Percentiles rank a stretch among this genome's conserved stretches.
Conservation (phyloP, 30 jellyfish, hydroid and myxozoan species). For the Pelagia noctiluca region DNA sequence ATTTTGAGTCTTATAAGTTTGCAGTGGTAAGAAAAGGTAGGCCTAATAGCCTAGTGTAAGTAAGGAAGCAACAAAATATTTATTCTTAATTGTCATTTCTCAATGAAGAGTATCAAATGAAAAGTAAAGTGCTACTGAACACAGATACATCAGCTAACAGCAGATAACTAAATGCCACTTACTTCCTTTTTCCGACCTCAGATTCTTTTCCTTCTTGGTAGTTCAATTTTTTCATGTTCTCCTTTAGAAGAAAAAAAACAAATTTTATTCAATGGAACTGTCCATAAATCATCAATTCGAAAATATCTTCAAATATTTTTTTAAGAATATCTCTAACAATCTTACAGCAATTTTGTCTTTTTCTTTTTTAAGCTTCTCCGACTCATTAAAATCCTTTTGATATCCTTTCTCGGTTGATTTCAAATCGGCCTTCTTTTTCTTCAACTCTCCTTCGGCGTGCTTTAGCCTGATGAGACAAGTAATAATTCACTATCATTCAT, state of each 20-base stretch:
- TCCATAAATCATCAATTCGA: background rate
- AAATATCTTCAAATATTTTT: background rate
- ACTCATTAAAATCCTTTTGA: constrained; percentile 76
- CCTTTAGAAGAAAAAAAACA: constrained; percentile 23
- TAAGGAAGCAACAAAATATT: too few relatives aligned
- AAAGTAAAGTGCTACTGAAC: background rate
- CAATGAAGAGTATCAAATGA: too few relatives aligned
- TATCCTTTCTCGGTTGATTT: constrained; percentile 89
- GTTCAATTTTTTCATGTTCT: constrained; percentile 52
- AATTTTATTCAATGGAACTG: background rate
- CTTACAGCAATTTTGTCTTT: constrained; percentile 71
- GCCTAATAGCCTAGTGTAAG: too few relatives aligned
- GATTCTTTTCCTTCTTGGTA: constrained; percentile 76
- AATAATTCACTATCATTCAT: too few relatives aligned
- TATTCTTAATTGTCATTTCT: too few relatives aligned
- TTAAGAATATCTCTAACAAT: background rate
- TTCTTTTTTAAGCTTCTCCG: constrained; percentile 72
- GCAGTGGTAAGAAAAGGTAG: too few relatives aligned
- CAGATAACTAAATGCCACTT: background rate
- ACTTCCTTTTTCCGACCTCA: constrained; percentile 37
- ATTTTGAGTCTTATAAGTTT: too few relatives aligned
- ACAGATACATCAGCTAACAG: background rate
- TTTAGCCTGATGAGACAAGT: constrained; percentile 81
- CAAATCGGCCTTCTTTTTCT: constrained; percentile 76
- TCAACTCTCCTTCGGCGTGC: constrained; percentile 85